Percentiles rank a stretch among this genome's conserved stretches.
Evolutionary conservation across 2,797 vertebrate genomes (phyloP).

Genomic region (Cheirogaleus major): DNA sequence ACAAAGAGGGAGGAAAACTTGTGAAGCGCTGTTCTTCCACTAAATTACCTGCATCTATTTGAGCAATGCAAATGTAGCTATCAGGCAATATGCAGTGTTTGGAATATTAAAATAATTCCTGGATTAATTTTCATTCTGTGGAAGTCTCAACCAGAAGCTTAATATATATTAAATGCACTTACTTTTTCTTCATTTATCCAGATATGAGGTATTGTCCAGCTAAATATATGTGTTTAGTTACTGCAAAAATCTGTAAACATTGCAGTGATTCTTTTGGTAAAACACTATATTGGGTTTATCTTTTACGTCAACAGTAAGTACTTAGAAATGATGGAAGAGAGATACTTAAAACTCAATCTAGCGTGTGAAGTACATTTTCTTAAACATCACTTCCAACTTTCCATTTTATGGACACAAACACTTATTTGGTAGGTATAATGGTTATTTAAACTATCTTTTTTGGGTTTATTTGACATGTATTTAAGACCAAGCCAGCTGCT

Average conservation of each 20-base stretch:
- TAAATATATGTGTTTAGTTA: conserved; percentile 59
- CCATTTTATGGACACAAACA: conserved; percentile 47
- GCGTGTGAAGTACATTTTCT: conserved; percentile 25
- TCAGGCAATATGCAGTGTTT: conserved; percentile 31
- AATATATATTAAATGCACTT: not conserved
- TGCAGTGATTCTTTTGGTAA: conserved; percentile 54
- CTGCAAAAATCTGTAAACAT: conserved; percentile 58
- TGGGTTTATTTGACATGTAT: conserved; percentile 42
- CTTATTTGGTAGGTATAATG: conserved; percentile 66
- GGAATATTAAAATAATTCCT: conserved; percentile 43
- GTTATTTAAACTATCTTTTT: conserved; percentile 66
- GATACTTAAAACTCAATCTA: conserved; percentile 64
- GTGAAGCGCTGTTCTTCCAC: not conserved
- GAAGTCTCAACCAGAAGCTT: conserved; percentile 24
- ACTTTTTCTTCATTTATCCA: conserved; percentile 59
- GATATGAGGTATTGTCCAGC: conserved; percentile 63
- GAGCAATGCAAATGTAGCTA: not conserved
- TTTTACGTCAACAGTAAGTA: conserved; percentile 69
- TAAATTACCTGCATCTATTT: conserved; percentile 34
- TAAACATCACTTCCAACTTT: conserved; percentile 67
- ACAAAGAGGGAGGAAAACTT: conserved; percentile 58
- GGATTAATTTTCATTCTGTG: conserved; percentile 30
- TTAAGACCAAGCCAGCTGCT: conserved; percentile 30
- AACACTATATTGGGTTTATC: conserved; percentile 60
- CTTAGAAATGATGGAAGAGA: conserved; percentile 67